Percentiles rank a stretch among this genome's conserved stretches.
These are phyloP conservation scores for Zaprionus taronus DNA, from an alignment of 1,140 invertebrate species.

Conservation along the genomic window DNA sequence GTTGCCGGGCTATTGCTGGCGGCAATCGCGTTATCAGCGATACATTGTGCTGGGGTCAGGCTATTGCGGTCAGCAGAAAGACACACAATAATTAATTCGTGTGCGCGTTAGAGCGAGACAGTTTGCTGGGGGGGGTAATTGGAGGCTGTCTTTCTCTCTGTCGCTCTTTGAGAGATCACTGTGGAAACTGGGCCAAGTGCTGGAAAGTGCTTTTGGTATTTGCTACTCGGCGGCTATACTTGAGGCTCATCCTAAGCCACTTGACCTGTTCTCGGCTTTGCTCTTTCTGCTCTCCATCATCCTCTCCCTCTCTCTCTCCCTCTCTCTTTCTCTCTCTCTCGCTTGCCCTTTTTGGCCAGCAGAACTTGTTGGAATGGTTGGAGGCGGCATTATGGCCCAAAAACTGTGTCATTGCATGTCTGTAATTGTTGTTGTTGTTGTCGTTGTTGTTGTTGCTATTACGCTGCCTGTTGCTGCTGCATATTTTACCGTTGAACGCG, in stretches of 20 bases:
- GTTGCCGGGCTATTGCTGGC: no score
- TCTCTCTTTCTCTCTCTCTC: not conserved
- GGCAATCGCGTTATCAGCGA: conserved; percentile 9
- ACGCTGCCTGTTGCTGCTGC: conserved; percentile 9
- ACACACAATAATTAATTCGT: not conserved
- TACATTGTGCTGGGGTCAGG: conserved; percentile 8
- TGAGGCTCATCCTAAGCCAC: conserved; percentile 20
- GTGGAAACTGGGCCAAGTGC: conserved; percentile 2
- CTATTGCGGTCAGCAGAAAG: not conserved
- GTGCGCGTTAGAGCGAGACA: not conserved
- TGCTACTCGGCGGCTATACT: conserved; percentile 1
- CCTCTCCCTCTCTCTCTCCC: not conserved
- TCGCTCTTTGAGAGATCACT: not conserved
- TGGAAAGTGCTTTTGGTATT: conserved; percentile 10
- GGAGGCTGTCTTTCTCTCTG: not conserved
- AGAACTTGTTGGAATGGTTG: conserved; percentile 22
- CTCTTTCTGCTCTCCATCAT: no score
- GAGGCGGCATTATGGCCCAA: conserved; percentile 31
- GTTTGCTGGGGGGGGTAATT: not conserved
- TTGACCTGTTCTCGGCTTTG: conserved; percentile 16
- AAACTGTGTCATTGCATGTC: conserved; percentile 63
- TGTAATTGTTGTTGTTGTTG: conserved; percentile 40
- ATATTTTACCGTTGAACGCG: conserved; percentile 43
- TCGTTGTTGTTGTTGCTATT: not conserved
- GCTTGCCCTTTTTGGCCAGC: conserved; percentile 10